These are phyloP conservation scores for Armadillidium nasatum DNA, from an alignment of 1,140 invertebrate genomes.

Conservation along the genomic window DNA sequence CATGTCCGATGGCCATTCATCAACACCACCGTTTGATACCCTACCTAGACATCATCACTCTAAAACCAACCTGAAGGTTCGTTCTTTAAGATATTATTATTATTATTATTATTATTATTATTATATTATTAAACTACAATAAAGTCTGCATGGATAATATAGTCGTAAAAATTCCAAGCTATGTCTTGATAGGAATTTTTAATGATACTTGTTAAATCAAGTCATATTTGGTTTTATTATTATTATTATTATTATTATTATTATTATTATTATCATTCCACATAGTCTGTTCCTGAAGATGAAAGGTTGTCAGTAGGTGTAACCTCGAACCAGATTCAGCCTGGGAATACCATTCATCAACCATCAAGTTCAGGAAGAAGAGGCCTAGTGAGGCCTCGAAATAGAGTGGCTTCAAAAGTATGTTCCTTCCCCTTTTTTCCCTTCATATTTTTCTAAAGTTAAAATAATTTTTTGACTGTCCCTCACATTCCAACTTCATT, in stretches of 20 bases:
- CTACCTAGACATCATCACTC: conserved; percentile 62
- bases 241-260: too few relatives aligned
- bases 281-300: conserved; percentile 62
- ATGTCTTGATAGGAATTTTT: too few relatives aligned
- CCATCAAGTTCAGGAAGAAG: conserved; percentile 54
- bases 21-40: conserved; percentile 55
- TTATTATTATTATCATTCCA: neutral
- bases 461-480: neutral
- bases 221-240: too few relatives aligned
- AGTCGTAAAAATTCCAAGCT: too few relatives aligned
- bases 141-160: too few relatives aligned
- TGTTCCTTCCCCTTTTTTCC: neutral
- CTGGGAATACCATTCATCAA: neutral
- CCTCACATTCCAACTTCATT: too few relatives aligned
- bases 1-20: conserved; percentile 70
- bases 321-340: conserved; percentile 45
- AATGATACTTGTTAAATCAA: too few relatives aligned
- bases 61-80: conserved; percentile 53
- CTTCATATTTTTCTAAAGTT: too few relatives aligned
- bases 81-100: neutral
- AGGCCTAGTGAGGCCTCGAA: conserved; percentile 58
- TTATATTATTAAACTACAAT: too few relatives aligned
- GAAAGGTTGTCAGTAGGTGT: conserved; percentile 63
- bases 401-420: conserved; percentile 64
- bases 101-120: too few relatives aligned